These are phyloP conservation scores for Eupithecia tripunctaria DNA, from an alignment of 2,888 invertebrate species.

Conservation along the genomic window DNA sequence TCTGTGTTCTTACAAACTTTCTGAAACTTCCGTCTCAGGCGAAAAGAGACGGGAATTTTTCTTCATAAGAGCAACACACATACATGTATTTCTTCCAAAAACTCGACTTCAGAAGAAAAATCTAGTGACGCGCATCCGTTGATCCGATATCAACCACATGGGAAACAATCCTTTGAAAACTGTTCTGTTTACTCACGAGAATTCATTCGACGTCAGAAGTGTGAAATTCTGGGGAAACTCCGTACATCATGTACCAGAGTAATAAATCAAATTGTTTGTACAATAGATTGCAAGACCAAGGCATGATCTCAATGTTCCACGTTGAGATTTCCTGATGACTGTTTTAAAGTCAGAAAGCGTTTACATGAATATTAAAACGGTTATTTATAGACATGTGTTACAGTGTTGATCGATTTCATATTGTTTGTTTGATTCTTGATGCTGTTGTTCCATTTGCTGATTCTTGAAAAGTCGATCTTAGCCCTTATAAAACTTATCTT, in stretches of 20 bases:
- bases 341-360: slow-evolving; percentile 4
- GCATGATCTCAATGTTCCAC: not conserved
- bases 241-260: not conserved
- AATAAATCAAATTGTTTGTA: slow-evolving; percentile 2
- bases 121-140: not conserved
- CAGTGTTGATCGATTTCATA: slow-evolving; percentile 9
- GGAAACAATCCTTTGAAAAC: not conserved
- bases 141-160: not conserved
- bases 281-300: not conserved
- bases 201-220: not conserved
- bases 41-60: not conserved
- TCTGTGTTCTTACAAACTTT: not conserved
- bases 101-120: not conserved
- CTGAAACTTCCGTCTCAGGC: not conserved
- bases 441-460: not conserved
- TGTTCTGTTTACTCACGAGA: not conserved
- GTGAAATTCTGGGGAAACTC: slow-evolving; percentile 1
- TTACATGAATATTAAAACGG: slow-evolving; percentile 14
- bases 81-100: not conserved
- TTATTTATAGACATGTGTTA: slow-evolving; percentile 26
- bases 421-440: not conserved
- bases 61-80: not conserved
- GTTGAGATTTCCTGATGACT: slow-evolving; percentile 7
- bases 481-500: not conserved
- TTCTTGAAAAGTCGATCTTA: not conserved